Evolutionary conservation across 2,797 vertebrate genomes (phyloP).

Genomic region (Myotis daubentonii): DNA sequence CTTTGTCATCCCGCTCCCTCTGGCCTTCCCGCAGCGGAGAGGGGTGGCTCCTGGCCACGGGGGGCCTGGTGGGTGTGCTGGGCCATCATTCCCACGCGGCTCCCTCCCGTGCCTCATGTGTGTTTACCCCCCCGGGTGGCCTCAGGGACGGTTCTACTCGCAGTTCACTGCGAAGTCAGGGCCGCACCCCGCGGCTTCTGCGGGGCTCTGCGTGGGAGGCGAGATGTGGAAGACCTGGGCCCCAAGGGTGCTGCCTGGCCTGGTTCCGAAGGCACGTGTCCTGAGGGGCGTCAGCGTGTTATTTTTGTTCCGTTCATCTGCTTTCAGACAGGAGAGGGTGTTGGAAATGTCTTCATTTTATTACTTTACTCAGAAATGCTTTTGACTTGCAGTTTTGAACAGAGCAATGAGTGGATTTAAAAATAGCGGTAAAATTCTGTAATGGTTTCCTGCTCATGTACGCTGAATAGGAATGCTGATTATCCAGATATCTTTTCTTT

Average conservation of each 20-base stretch:
- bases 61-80: no score
- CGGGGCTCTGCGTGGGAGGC: not conserved
- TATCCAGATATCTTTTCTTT: not conserved
- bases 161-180: not conserved
- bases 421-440: not conserved
- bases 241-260: not conserved
- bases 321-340: not conserved
- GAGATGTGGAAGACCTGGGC: not conserved
- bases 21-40: rapidly evolving
- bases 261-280: not conserved
- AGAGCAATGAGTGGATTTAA: not conserved
- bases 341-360: not conserved
- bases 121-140: no score
- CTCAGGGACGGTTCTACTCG: not conserved
- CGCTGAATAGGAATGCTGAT: not conserved
- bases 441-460: not conserved
- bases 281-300: not conserved
- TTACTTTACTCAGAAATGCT: not conserved
- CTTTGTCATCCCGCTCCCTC: not conserved
- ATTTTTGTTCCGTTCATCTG: not conserved
- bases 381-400: not conserved
- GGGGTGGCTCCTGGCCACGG: not conserved
- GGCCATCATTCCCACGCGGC: not conserved
- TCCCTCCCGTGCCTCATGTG: not conserved
- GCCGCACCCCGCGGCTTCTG: not conserved